Conservation (phyloP, 2,888 invertebrate species). For the Dicranocentrus wangi region DNA sequence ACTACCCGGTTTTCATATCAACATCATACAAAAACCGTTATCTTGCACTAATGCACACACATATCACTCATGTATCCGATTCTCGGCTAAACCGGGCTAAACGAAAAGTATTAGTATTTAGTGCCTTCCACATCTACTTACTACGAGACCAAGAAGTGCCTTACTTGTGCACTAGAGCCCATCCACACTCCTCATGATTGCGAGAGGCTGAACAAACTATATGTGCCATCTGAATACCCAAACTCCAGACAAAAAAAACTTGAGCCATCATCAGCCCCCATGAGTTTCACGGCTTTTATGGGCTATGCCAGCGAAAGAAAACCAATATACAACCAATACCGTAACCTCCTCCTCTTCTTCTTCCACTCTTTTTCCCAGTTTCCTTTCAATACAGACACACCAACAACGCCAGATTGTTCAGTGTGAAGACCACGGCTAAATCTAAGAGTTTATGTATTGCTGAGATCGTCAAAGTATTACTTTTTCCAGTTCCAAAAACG, state of each 20-base stretch:
- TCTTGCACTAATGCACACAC: conserved; percentile 28
- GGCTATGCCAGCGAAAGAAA: not conserved
- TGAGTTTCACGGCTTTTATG: not conserved
- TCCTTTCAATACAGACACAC: too few relatives aligned
- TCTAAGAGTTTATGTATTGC: too few relatives aligned
- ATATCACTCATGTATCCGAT: conserved; percentile 13
- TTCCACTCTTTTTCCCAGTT: too few relatives aligned
- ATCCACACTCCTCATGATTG: too few relatives aligned
- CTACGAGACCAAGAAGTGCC: too few relatives aligned
- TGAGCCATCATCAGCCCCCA: conserved; percentile 5
- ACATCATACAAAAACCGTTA: conserved; percentile 5
- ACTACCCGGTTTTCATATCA: conserved; percentile 12
- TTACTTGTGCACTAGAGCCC: too few relatives aligned
- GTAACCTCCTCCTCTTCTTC: too few relatives aligned
- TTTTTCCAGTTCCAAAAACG: not conserved
- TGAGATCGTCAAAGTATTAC: not conserved
- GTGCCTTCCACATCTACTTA: not conserved
- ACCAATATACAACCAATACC: not conserved
- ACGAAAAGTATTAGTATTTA: not conserved
- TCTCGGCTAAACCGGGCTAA: not conserved
- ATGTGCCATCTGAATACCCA: not conserved
- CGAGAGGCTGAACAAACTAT: not conserved
- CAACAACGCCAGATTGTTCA: too few relatives aligned
- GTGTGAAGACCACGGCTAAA: too few relatives aligned
- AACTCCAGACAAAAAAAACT: too few relatives aligned